Evolutionary conservation across 2,797 vertebrate genomes (phyloP), one percentile per base, ranked within the genome.

Genomic region (Brachyrhaphis roseni): DNA sequence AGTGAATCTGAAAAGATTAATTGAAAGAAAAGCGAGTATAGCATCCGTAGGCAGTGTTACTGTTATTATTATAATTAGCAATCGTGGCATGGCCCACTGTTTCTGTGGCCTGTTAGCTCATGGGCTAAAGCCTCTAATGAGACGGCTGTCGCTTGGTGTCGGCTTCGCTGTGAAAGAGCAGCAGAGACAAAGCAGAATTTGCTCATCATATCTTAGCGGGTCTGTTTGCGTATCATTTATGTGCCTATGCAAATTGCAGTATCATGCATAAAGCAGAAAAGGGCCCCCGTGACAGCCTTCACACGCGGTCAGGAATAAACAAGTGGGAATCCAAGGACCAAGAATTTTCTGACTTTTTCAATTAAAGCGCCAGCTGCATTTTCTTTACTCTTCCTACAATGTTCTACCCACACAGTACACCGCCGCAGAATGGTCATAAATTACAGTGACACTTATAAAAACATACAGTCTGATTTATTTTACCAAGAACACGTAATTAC

Each of bases 31-130:
- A 94, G 91, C 93, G 94, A 94, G 94, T 91, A 70, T 43, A 91
- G 90, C 90, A 87, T 93, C 92, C 91, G 91, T 87, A 95, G 93
- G 93, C 94, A 90, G 88, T 93, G 92, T 93, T 95, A 94, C 93
- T 94, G 92, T 94, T 95, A 92, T 95, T 95, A 94, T 95, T 92
- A 91, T 95, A 94, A 96, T 96, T 94, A 95, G 92, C 90, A 90
- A 90, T 91, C 79, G 86, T 91, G 91, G 89, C 84, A 79, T 86
- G 87, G 92, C 91, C 90, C 87, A 88, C 87, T 91, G 88, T 93
- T 91, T 94, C 91, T 88, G 90, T 92, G 91, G 94, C 93, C 93
- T 88, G 89, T 94, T 94, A 91, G 92, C 93, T 94, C 84, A 89
- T 83, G 87, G 93, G 91, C 92, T 94, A 93, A 94, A 90, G 89